Conservation (phyloP, 2,888 invertebrate genomes). For the Eulithis testata region DNA sequence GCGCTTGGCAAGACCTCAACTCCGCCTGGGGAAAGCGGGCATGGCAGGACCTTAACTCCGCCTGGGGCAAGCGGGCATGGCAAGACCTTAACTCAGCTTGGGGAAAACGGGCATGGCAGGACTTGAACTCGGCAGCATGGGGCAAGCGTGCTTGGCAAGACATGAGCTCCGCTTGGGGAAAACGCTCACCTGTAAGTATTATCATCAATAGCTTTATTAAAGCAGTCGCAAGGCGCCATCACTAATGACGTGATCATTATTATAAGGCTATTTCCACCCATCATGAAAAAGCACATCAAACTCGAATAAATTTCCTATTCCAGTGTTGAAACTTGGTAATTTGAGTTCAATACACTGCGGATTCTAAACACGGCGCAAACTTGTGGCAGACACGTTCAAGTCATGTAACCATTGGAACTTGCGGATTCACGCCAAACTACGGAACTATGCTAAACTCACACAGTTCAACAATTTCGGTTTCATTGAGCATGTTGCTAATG, state of each 20-base stretch:
- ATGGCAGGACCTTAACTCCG: slow-evolving; percentile 82
- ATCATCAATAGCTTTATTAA: background rate
- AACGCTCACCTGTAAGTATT: slow-evolving; percentile 75
- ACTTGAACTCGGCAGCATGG: slow-evolving; percentile 81
- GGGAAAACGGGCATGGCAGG: slow-evolving; percentile 86
- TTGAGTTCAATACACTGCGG: slow-evolving; percentile 26
- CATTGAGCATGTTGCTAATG: slow-evolving; percentile 2
- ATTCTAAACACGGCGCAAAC: slow-evolving; percentile 27
- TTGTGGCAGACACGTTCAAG: slow-evolving; percentile 34
- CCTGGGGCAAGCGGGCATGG: slow-evolving; percentile 86
- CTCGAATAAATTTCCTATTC: slow-evolving; percentile 19
- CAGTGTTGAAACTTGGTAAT: slow-evolving; percentile 14
- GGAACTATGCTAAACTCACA: slow-evolving; percentile 22
- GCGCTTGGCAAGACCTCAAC: slow-evolving; percentile 85
- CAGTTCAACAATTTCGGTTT: slow-evolving; percentile 8
- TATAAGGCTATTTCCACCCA: background rate
- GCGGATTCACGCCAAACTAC: slow-evolving; percentile 19
- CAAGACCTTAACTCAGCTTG: slow-evolving; percentile 78
- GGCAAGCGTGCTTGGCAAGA: slow-evolving; percentile 86
- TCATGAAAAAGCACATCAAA: slow-evolving; percentile 19
- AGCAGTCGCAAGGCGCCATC: background rate
- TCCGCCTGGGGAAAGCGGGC: slow-evolving; percentile 85
- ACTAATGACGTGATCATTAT: background rate
- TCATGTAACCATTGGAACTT: slow-evolving; percentile 34
- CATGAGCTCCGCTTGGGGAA: slow-evolving; percentile 83